phyloP scores from a whole-genome alignment of 1,140 invertebrate genomes.

The Grapholita molesta region DNA sequence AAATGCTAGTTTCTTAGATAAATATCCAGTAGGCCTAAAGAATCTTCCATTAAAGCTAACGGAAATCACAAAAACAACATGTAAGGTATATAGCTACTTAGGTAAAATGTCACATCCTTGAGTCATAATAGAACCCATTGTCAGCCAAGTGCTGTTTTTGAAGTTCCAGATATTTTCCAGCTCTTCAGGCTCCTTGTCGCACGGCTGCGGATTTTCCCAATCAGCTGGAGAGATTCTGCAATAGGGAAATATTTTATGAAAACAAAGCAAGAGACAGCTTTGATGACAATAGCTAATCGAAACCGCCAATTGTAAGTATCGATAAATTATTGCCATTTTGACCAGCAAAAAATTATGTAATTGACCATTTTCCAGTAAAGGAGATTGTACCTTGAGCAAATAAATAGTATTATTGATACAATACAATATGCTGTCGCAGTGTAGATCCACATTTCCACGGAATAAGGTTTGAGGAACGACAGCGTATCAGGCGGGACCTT shows the following conservation, averaged over 20 bases:
- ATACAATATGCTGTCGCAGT: constrained; percentile 89
- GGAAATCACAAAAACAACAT: no score
- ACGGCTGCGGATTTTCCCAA: constrained; percentile 94
- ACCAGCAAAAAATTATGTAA: no score
- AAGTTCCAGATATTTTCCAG: constrained; percentile 89
- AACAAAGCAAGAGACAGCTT: no score
- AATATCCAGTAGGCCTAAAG: no score
- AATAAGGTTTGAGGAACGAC: constrained; percentile 90
- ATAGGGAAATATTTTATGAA: no score
- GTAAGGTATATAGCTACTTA: constrained; percentile 79
- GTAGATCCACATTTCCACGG: constrained; percentile 91
- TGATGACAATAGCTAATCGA: no score
- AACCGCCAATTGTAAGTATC: no score
- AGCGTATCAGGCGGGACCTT: constrained; percentile 85
- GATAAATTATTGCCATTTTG: no score
- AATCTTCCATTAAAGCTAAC: no score
- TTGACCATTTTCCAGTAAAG: no score
- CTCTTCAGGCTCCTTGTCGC: constrained; percentile 87
- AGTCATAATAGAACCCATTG: constrained; percentile 88
- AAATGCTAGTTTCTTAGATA: no score
- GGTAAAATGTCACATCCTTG: constrained; percentile 90
- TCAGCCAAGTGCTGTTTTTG: constrained; percentile 87
- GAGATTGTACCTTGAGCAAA: constrained; percentile 84
- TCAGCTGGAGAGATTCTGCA: constrained; percentile 90
- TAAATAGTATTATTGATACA: constrained; percentile 87